Evolutionary conservation across 2,888 invertebrate genomes (phyloP).

Genomic region (Ochropleura leucogaster): DNA sequence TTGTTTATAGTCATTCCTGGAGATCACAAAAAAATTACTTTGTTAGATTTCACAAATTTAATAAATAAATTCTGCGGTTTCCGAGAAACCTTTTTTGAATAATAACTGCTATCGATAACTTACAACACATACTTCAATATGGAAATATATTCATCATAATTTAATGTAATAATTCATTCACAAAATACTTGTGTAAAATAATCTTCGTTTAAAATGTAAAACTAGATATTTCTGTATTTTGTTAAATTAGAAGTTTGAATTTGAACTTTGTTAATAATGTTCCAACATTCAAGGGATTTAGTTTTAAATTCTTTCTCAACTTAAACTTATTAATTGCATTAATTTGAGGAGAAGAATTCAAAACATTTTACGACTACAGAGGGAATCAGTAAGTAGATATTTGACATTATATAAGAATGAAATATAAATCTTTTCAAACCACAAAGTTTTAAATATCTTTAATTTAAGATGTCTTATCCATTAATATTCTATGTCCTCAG

Average conservation of each 20-base stretch:
- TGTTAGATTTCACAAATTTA: background rate
- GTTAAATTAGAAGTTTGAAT: background rate
- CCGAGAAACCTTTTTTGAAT: background rate
- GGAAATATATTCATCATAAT: background rate
- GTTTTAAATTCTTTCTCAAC: background rate
- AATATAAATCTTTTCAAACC: background rate
- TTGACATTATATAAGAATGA: background rate
- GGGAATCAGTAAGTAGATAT: background rate
- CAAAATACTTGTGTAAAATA: background rate
- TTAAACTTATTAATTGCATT: constrained; percentile 9
- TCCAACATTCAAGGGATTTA: background rate
- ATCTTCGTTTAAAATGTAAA: background rate
- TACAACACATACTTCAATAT: background rate
- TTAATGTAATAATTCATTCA: background rate
- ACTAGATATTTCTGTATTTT: background rate
- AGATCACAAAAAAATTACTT: constrained; percentile 2
- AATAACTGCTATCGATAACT: background rate
- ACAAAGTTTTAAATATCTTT: too few relatives aligned
- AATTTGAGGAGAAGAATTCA: background rate
- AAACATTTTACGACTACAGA: background rate
- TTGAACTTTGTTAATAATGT: background rate
- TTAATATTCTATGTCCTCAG: constrained; percentile 1
- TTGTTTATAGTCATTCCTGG: constrained; percentile 6
- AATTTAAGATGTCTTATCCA: background rate
- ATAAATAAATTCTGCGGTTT: background rate